A percentile compares a stretch with the other conserved stretches of the same genome.
Conservation (phyloP, 2,113 vertebrate genomes). For the Columba janthina region DNA sequence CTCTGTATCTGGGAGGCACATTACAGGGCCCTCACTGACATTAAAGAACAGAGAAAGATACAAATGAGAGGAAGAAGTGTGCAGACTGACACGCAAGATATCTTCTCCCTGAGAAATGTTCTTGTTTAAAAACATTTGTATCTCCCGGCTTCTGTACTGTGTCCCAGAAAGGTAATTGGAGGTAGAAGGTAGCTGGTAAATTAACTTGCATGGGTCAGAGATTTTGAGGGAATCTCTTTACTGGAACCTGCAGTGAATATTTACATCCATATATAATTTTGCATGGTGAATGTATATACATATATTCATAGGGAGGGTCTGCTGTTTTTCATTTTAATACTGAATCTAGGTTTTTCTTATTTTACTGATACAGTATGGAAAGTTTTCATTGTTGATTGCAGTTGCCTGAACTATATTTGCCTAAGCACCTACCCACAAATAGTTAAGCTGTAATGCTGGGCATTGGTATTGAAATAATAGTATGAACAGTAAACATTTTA, state of each 20-base stretch:
- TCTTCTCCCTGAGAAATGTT: not conserved
- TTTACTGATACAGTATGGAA: not conserved
- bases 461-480: not conserved
- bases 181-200: not conserved
- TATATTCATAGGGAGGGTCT: not conserved
- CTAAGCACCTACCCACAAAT: not conserved
- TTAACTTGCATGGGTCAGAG: not conserved
- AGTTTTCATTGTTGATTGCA: not conserved
- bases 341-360: not conserved
- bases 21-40: not conserved
- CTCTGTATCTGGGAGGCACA: conserved; percentile 3
- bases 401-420: not conserved
- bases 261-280: not conserved
- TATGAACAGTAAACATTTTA: conserved; percentile 11
- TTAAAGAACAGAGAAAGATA: not conserved
- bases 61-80: not conserved
- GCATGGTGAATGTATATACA: not conserved
- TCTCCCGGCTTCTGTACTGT: not conserved
- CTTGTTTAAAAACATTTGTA: not conserved
- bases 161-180: not conserved
- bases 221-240: not conserved
- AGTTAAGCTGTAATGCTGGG: conserved; percentile 27
- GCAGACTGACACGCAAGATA: not conserved
- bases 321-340: not conserved
- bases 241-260: not conserved